Percentiles rank a stretch among this genome's conserved stretches.
phyloP scores from a whole-genome alignment of 2,797 vertebrate genomes.

The Poecilia wingei region DNA sequence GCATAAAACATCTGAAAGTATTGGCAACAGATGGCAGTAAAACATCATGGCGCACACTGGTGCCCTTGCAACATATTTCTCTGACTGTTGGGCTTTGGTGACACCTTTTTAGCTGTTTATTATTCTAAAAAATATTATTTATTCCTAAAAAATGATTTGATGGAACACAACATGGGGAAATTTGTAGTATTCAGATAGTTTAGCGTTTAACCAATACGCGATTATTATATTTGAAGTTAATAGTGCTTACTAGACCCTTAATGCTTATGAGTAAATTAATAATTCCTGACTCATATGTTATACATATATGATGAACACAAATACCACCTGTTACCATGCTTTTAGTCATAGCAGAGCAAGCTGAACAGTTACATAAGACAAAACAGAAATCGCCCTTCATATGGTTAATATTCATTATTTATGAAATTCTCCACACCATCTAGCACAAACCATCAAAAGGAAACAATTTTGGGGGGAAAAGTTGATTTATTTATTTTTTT shows the following conservation, averaged over 20 bases:
- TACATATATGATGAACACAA: conserved; percentile 26
- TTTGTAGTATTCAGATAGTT: conserved; percentile 50
- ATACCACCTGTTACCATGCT: conserved; percentile 44
- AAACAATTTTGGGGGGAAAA: conserved; percentile 10
- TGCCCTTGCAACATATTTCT: conserved; percentile 54
- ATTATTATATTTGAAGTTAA: conserved; percentile 38
- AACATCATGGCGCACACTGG: conserved; percentile 76
- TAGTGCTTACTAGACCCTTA: conserved; percentile 23
- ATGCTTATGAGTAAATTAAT: conserved; percentile 38
- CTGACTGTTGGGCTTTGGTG: conserved; percentile 40
- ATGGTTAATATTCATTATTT: conserved; percentile 29
- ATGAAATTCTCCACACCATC: conserved; percentile 8
- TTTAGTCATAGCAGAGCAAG: conserved; percentile 23
- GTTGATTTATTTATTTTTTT: conserved; percentile 9
- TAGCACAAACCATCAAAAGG: conserved; percentile 11
- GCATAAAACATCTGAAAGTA: conserved; percentile 71
- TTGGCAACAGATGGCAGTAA: conserved; percentile 95
- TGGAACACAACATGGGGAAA: conserved; percentile 34
- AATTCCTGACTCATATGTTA: conserved; percentile 50
- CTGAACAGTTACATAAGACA: conserved; percentile 7
- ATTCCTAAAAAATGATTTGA: conserved; percentile 42
- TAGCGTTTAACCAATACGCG: conserved; percentile 37
- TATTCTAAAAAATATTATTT: conserved; percentile 54
- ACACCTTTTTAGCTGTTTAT: conserved; percentile 34
- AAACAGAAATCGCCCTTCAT: conserved; percentile 4